A percentile compares a stretch with the other conserved stretches of the same genome.
Evolutionary conservation across 2,797 vertebrate species (phyloP).

Genomic region (Mustela erminea): DNA sequence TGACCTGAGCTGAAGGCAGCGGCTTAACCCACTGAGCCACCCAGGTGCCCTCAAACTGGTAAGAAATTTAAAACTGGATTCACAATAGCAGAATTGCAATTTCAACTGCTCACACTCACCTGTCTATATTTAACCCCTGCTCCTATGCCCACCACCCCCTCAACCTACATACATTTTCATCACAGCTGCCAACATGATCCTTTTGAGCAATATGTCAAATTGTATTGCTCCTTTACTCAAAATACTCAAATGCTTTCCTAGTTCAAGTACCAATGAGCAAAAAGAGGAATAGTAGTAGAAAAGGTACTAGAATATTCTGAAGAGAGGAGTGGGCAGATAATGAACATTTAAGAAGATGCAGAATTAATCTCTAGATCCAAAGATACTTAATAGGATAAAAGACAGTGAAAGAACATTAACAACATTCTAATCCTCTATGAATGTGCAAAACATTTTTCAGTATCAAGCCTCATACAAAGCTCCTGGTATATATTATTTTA

Average conservation of each 20-base stretch:
- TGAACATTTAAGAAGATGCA: conserved; percentile 11
- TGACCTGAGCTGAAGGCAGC: too few relatives aligned
- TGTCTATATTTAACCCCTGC: not conserved
- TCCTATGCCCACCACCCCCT: not conserved
- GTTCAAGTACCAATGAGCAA: not conserved
- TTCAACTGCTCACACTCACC: not conserved
- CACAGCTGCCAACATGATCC: not conserved
- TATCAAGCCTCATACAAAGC: not conserved
- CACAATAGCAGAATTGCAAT: not conserved
- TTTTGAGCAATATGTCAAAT: not conserved
- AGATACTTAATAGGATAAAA: conserved; percentile 9
- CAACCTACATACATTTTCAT: not conserved
- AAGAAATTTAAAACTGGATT: not conserved
- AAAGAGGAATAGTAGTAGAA: not conserved
- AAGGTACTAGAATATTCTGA: not conserved
- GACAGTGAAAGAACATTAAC: not conserved
- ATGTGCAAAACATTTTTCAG: not conserved
- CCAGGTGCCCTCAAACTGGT: not conserved
- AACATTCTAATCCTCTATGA: not conserved
- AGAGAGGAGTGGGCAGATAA: not conserved
- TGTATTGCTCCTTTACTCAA: conserved; percentile 30
- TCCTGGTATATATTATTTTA: not conserved
- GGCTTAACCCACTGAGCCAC: too few relatives aligned
- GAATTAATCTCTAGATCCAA: conserved; percentile 12
- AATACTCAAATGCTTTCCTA: not conserved